Evolutionary conservation across 2,113 vertebrate species (phyloP), one percentile per base, ranked within the genome.

Genomic region (Vulpes ferrilata): DNA sequence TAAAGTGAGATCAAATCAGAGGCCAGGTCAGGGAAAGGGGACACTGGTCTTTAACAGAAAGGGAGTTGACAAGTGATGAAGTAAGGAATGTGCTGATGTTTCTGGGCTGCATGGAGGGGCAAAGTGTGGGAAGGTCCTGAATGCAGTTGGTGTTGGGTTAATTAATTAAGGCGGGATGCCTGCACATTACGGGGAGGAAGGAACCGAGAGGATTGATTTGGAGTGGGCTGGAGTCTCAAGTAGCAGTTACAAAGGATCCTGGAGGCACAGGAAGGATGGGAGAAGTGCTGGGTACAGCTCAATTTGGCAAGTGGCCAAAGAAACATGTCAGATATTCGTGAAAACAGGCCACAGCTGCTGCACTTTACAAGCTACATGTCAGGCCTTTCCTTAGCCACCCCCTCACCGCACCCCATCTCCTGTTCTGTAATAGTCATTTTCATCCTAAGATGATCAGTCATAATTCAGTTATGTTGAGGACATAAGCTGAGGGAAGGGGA

Each of bases 1-100:
- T 98, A 95, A 97, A 98, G 98, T 98, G 88, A 62, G 96, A 98
- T 90, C 64, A 95, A 98, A 98, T 97, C 91, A 97, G 97, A 94
- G 92, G 98, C 96, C 94, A 97, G 97, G 98, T 97, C 97, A 98
- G 80, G 0, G 43, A 98, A 98, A 99, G 97, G 98, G 97, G 98
- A 98, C 98, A 97, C 88, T 98, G 98, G 96, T 97, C 95, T 95
- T 98, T 98, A 98, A 90, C 97, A 98, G 95, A 98, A 98, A 99
- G 99, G 99, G 99, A 99, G 99, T 99, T 98, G 98, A 99, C 98
- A 98, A 98, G 98, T 96, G 97, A 99, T 99, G 98, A 99, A 98
- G 98, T 98, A 95, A 99, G 99, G 99, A 99, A 99, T 99, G 99
- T 98, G 99, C 99, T 99, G 99, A 99, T 97, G 98, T 98, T 97